Evolutionary conservation across 2,888 invertebrate genomes (phyloP).

Genomic region (Tipula unca): DNA sequence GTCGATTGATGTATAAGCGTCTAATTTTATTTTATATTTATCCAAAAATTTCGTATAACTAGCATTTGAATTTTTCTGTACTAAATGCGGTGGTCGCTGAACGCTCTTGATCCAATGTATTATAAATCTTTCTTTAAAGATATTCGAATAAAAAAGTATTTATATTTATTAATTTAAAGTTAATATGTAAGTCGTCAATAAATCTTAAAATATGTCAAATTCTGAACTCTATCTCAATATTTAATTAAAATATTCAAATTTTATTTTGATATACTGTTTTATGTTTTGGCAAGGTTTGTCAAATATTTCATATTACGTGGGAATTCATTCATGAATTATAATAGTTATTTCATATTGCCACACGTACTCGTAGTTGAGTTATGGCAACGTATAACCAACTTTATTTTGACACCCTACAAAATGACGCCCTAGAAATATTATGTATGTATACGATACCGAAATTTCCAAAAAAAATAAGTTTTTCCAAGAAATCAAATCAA

Average conservation of each 20-base stretch:
- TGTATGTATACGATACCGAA: background rate
- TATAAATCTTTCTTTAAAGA: no score
- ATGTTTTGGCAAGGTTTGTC: background rate
- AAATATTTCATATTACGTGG: background rate
- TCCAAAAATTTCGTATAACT: no score
- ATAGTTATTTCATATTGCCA: background rate
- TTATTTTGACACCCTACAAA: background rate
- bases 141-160: no score
- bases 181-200: background rate
- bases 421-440: background rate
- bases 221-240: background rate
- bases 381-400: background rate
- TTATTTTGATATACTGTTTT: background rate
- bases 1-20: no score
- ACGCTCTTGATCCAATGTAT: no score
- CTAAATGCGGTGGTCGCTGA: no score
- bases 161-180: no score
- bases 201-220: background rate
- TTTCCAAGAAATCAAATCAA: background rate
- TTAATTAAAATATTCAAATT: background rate
- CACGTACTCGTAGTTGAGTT: background rate
- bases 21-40: no score
- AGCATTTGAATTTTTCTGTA: no score
- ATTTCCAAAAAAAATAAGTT: background rate
- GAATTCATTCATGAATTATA: background rate